Evolutionary conservation across 1,140 invertebrate genomes (phyloP).

Genomic region (Caenorhabditis briggsae): DNA sequence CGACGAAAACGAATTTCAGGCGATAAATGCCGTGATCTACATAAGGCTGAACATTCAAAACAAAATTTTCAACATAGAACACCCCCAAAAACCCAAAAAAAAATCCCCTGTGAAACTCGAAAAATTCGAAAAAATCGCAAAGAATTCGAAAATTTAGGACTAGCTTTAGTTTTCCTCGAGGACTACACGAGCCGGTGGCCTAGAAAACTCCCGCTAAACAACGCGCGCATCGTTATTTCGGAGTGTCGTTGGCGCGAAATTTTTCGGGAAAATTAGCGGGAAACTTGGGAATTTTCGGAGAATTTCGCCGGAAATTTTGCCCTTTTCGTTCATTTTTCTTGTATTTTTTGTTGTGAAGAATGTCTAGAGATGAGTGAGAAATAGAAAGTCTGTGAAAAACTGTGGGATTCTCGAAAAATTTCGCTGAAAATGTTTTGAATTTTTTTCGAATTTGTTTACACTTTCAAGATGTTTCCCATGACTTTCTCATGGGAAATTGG

Average conservation of each 20-base stretch:
- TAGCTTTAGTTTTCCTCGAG: not conserved
- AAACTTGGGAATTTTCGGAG: not conserved
- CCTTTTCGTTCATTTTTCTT: not conserved
- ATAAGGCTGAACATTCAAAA: no score
- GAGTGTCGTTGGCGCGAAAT: slow-evolving; percentile 31
- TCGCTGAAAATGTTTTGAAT: no score
- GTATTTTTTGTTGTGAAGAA: no score
- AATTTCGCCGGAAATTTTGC: not conserved
- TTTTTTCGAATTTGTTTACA: no score
- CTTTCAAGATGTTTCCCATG: no score
- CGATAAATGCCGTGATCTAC: not conserved
- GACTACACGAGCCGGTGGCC: not conserved
- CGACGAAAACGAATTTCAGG: not conserved
- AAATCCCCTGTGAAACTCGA: no score
- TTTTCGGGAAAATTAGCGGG: not conserved
- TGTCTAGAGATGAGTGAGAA: no score
- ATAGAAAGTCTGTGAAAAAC: no score
- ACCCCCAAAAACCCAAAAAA: no score
- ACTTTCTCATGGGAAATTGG: no score
- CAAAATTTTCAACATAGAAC: no score
- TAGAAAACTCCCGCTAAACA: slow-evolving; percentile 8
- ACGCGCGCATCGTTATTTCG: not conserved
- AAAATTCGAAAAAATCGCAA: not conserved
- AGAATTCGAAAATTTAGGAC: not conserved
- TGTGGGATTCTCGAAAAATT: no score